Evolutionary conservation across 2,888 invertebrate species (phyloP), one percentile per base, ranked within the genome.

Genomic region (Branchellion lobata): DNA sequence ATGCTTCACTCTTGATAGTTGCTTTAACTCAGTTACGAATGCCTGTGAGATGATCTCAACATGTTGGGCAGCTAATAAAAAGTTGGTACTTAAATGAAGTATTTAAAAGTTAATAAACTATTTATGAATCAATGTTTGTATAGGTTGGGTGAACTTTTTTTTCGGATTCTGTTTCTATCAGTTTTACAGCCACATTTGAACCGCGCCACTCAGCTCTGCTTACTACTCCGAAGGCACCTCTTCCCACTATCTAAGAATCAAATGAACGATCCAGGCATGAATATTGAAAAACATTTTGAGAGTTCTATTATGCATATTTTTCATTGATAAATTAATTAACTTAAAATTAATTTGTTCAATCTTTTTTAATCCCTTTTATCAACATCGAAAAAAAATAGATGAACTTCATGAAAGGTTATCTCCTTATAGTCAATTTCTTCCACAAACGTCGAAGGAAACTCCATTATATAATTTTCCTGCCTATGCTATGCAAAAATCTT

Each of bases 151-250:
- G n/a, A n/a, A 57, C 61, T 57, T 93, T 93, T 85, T 92, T 92
- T 87, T 96, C 96, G 81, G 92, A 92, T 86, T 94, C 94, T 14
- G 93, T 92, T 85, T 94, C 94, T 84, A 96, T 96, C 85, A 93
- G 92, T 88, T 97, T 97, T 82, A 97, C 93, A 79, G 97, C 97
- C 72, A 97, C 96, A 87, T 91, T 91, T 84, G 91, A 92, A 83
- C 91, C 91, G 86, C 92, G 90, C 95, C 95, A 96, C 87, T 90
- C 89, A 84, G 94, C 96, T 88, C 93, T 93, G 89, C 92, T 93
- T 69, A 97, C 97, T 81, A 94, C 93, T 82, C 97, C 97, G 89
- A 94, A 97, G 36, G 96, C 93, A 74, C 97, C 96, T 89, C 87
- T 85, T 1, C 87, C 88, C 53, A 88, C 86, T 80, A 87, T 83